Evolutionary conservation across 2,888 invertebrate species (phyloP).

Genomic region (Stegana nigrithorax): DNA sequence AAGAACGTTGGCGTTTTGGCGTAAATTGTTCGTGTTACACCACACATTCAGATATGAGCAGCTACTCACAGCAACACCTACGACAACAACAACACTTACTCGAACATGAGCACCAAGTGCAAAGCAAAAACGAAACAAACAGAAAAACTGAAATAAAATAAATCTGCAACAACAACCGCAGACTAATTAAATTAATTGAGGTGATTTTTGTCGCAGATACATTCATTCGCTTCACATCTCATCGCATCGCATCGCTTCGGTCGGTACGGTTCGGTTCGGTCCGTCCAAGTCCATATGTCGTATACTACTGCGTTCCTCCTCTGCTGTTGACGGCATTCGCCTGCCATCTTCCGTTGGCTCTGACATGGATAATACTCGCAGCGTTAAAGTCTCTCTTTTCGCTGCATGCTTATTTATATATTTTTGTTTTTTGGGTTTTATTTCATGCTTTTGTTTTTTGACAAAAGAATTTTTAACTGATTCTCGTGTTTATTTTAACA

Average conservation of each 20-base stretch:
- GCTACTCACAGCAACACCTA: neutral
- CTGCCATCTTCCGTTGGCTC: neutral
- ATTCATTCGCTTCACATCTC: neutral
- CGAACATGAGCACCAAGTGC: conserved; percentile 4
- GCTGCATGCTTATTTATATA: neutral
- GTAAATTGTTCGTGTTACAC: conserved; percentile 2
- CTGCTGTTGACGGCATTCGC: neutral
- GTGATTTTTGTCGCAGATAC: conserved; percentile 54
- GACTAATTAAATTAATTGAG: conserved; percentile 62
- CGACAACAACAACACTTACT: neutral
- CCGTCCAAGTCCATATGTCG: neutral
- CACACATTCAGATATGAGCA: neutral
- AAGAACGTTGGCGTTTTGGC: too few relatives aligned
- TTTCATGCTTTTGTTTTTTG: neutral
- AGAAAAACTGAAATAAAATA: neutral
- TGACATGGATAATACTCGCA: neutral
- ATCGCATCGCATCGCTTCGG: neutral
- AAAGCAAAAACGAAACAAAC: too few relatives aligned
- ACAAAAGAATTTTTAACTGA: conserved; percentile 21
- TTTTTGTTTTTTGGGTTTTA: neutral
- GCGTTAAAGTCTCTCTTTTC: neutral
- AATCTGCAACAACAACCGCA: conserved; percentile 46
- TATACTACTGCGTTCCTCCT: neutral
- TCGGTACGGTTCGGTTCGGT: neutral
- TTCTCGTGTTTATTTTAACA: conserved; percentile 21